Conservation (phyloP, 2,888 invertebrate species). For the Dicyrtomina minuta region DNA sequence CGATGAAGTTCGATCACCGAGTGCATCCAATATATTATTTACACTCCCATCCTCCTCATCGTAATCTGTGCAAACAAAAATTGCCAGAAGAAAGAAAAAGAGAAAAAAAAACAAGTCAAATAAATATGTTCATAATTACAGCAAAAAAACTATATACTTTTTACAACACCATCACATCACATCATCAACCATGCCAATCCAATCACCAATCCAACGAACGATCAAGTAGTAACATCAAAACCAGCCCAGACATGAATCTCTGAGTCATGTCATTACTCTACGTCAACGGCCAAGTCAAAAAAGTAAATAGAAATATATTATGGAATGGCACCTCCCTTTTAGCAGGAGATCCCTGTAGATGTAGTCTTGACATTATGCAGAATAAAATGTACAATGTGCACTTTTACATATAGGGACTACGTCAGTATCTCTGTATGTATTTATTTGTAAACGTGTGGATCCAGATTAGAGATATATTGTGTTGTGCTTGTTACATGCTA, state of each 20-base stretch:
- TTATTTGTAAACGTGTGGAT: too few relatives aligned
- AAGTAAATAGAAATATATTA: too few relatives aligned
- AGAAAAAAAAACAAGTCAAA: slow-evolving; percentile 11
- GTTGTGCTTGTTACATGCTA: too few relatives aligned
- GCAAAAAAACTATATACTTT: slow-evolving; percentile 16
- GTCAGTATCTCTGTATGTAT: too few relatives aligned
- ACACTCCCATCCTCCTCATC: slow-evolving; percentile 52
- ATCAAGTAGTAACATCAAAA: neutral
- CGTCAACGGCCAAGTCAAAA: too few relatives aligned
- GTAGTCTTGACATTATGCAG: too few relatives aligned
- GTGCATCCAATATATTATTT: slow-evolving; percentile 52
- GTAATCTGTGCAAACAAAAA: slow-evolving; percentile 31
- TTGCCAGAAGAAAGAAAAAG: too few relatives aligned
- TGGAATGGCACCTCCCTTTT: too few relatives aligned
- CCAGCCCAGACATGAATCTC: neutral
- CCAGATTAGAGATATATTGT: too few relatives aligned
- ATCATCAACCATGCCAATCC: neutral
- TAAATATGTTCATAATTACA: slow-evolving; percentile 15
- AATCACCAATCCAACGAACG: neutral
- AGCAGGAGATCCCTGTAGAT: too few relatives aligned
- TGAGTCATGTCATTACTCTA: neutral
- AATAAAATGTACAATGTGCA: too few relatives aligned
- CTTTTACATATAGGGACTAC: too few relatives aligned
- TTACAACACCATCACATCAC: neutral
- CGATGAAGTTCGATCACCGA: slow-evolving; percentile 47